Conservation (phyloP, 1,140 invertebrate species). For the Anastatus disparis region DNA sequence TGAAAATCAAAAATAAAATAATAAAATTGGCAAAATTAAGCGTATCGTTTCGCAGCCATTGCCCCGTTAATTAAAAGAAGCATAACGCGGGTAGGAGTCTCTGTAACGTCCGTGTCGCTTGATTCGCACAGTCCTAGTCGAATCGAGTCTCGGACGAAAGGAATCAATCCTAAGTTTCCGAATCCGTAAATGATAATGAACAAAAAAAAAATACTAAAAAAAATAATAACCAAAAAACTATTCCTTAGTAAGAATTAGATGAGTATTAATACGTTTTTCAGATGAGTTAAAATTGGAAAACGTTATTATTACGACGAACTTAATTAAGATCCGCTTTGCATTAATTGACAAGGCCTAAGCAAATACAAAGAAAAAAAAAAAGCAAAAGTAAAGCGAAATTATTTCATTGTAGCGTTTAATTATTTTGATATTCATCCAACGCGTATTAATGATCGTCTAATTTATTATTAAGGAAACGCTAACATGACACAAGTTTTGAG, state of each 20-base stretch:
- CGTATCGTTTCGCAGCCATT: conserved; percentile 21
- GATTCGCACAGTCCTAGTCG: conserved; percentile 40
- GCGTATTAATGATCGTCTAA: no score
- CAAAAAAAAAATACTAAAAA: conserved; percentile 34
- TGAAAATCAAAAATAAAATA: no score
- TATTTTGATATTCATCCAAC: no score
- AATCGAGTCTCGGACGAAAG: conserved; percentile 48
- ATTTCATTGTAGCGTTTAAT: no score
- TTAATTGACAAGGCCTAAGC: conserved; percentile 47
- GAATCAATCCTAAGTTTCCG: conserved; percentile 52
- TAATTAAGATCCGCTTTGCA: no score
- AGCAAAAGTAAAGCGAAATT: neutral
- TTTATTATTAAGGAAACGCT: conserved; percentile 41
- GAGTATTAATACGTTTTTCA: conserved; percentile 33
- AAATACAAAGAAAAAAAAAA: neutral
- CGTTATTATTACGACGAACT: conserved; percentile 8
- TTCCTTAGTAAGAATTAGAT: neutral
- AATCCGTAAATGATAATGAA: conserved; percentile 43
- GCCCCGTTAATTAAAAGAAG: conserved; percentile 59
- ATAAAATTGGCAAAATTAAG: neutral
- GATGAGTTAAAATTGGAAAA: conserved; percentile 25
- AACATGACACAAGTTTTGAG: conserved; percentile 66
- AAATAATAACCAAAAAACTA: conserved; percentile 29
- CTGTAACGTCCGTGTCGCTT: conserved; percentile 53
- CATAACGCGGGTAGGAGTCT: conserved; percentile 69